Conservation (phyloP, 2,113 vertebrate genomes). For the Psittacus erithacus region DNA sequence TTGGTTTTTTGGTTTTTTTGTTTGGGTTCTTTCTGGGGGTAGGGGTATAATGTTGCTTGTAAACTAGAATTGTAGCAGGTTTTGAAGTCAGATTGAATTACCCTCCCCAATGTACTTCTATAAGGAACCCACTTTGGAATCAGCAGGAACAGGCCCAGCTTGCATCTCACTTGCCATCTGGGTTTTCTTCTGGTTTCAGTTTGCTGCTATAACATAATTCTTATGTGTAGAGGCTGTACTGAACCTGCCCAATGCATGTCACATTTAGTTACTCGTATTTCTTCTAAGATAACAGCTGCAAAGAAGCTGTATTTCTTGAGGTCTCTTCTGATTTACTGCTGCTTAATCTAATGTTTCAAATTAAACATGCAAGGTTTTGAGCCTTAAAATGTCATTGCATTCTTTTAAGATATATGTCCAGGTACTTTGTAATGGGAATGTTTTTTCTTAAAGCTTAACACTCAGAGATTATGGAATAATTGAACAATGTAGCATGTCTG, state of each 20-base stretch:
- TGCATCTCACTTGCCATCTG: not conserved
- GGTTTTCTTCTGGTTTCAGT: slow-evolving; percentile 47
- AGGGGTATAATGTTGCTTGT: not conserved
- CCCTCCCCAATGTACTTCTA: not conserved
- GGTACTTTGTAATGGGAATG: slow-evolving; percentile 1
- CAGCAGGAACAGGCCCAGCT: not conserved
- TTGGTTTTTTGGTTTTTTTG: not conserved
- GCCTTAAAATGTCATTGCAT: slow-evolving; percentile 16
- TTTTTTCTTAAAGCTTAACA: not conserved
- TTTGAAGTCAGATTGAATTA: slow-evolving; percentile 47
- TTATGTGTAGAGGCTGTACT: not conserved
- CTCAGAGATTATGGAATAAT: not conserved
- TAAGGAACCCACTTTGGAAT: not conserved
- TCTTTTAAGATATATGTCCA: not conserved
- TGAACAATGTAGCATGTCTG: not conserved
- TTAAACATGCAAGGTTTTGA: slow-evolving; percentile 2
- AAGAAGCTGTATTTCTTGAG: slow-evolving; percentile 11
- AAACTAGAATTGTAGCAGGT: not conserved
- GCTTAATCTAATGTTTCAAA: slow-evolving; percentile 61
- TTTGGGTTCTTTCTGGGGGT: not conserved
- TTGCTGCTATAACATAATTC: slow-evolving; percentile 32
- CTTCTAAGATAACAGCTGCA: slow-evolving; percentile 9
- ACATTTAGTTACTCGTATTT: slow-evolving; percentile 20
- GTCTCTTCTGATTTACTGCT: slow-evolving; percentile 37
- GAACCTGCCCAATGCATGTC: not conserved